Percentiles rank a stretch among this genome's conserved stretches.
Conservation (phyloP, 2,797 vertebrate genomes). For the Coluber constrictor region DNA sequence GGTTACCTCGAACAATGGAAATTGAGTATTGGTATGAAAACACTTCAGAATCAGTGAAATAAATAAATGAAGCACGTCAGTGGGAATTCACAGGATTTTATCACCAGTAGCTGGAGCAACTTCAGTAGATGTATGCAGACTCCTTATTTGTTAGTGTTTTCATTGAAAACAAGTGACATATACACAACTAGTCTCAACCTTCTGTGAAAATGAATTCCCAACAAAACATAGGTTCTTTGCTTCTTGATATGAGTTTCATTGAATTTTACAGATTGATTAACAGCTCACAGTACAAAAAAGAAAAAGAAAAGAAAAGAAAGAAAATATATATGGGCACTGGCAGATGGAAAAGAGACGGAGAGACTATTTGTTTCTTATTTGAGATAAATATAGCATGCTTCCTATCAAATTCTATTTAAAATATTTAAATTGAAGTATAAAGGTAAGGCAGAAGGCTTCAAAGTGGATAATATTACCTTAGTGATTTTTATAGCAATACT, state of each 20-base stretch:
- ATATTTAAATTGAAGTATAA: slow-evolving; percentile 10
- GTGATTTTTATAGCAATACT: neutral
- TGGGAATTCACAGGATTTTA: neutral
- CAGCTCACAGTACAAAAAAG: slow-evolving; percentile 1
- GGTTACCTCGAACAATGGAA: neutral
- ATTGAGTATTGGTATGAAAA: neutral
- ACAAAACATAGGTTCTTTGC: neutral
- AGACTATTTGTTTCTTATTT: slow-evolving; percentile 15
- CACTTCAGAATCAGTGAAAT: neutral
- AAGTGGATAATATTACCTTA: slow-evolving; percentile 2
- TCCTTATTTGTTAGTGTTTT: neutral
- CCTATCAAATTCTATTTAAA: slow-evolving; percentile 13
- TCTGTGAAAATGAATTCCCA: neutral
- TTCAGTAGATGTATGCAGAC: neutral
- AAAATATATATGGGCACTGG: slow-evolving; percentile 13
- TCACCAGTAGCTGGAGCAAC: neutral
- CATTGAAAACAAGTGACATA: neutral
- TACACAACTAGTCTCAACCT: neutral
- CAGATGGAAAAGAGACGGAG: slow-evolving; percentile 7
- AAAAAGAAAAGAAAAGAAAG: neutral
- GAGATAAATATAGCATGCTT: slow-evolving; percentile 24
- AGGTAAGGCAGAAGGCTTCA: neutral
- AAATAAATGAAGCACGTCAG: neutral
- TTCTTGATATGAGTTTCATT: neutral
- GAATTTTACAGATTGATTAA: slow-evolving; percentile 23